These are phyloP conservation scores for Thomomys bottae DNA, from an alignment of 2,113 vertebrate genomes.

Conservation along the genomic window DNA sequence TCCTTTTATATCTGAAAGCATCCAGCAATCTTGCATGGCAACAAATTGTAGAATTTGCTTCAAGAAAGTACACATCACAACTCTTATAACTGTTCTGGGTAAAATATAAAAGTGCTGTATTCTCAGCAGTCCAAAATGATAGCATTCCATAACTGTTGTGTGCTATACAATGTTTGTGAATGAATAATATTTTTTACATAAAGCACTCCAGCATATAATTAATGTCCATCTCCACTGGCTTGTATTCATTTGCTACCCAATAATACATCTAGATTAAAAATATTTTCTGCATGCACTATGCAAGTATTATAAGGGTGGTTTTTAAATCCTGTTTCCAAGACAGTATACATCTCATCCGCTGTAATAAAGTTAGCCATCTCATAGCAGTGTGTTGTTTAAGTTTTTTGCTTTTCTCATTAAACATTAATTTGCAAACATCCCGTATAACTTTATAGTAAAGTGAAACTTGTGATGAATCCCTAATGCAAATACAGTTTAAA, in stretches of 20 bases:
- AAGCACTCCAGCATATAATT: conserved; percentile 3
- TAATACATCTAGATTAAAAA: neutral
- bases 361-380: neutral
- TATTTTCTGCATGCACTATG: neutral
- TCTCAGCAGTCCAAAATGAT: conserved; percentile 8
- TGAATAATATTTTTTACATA: conserved; percentile 61
- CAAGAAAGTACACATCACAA: neutral
- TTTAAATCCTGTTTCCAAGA: neutral
- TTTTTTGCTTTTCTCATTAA: conserved; percentile 44
- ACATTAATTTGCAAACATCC: neutral
- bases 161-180: neutral
- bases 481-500: conserved; percentile 66
- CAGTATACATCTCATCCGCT: neutral
- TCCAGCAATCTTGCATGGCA: neutral
- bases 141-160: neutral
- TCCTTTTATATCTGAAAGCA: neutral
- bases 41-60: no score
- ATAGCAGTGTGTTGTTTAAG: neutral
- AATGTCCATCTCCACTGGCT: neutral
- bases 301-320: neutral
- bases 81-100: neutral
- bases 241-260: neutral
- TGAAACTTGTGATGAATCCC: conserved; percentile 29
- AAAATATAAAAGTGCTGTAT: conserved; percentile 27
- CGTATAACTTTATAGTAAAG: conserved; percentile 60